A percentile compares a stretch with the other conserved stretches of the same genome.
Evolutionary conservation across 1,140 invertebrate species (phyloP).

Genomic region (Ceratosolen solmsi): DNA sequence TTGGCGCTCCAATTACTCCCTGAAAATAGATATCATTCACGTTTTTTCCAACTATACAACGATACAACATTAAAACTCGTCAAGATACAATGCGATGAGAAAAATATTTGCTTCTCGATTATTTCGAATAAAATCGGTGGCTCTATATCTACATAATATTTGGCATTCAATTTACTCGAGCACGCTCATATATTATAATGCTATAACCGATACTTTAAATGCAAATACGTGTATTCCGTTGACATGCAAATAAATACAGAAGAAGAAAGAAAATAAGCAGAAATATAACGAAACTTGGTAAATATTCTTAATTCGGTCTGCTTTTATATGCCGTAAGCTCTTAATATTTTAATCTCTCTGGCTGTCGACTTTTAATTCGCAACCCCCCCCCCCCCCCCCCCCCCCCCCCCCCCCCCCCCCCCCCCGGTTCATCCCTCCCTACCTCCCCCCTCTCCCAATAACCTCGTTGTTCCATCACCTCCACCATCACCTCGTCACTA

Average conservation of each 20-base stretch:
- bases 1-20: background rate
- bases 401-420: background rate
- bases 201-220: background rate
- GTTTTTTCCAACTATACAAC: background rate
- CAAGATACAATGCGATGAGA: too few relatives aligned
- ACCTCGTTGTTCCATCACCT: too few relatives aligned
- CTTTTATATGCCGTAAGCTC: background rate
- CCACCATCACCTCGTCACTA: too few relatives aligned
- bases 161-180: background rate
- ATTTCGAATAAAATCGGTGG: too few relatives aligned
- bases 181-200: background rate
- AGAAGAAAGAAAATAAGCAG: too few relatives aligned
- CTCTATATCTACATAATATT: too few relatives aligned
- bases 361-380: background rate
- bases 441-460: too few relatives aligned
- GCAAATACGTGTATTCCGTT: background rate
- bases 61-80: too few relatives aligned
- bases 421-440: too few relatives aligned
- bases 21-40: background rate
- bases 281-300: background rate
- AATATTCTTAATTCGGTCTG: background rate
- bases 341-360: slow-evolving; percentile 9
- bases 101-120: too few relatives aligned
- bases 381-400: background rate
- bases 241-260: background rate